phyloP scores from a whole-genome alignment of 1,140 invertebrate species.

The Drosophila seguyi region DNA sequence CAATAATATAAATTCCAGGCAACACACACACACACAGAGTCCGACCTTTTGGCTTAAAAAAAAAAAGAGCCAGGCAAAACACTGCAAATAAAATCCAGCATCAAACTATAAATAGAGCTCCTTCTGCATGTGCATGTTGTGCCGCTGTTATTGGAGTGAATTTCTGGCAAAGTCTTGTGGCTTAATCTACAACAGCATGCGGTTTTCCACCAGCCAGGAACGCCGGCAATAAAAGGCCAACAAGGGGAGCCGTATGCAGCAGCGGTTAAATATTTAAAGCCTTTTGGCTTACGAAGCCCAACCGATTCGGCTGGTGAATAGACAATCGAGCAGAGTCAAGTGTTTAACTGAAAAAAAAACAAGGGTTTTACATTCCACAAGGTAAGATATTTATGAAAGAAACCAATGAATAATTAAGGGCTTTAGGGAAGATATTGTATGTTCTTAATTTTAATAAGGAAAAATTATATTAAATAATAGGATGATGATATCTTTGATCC shows the following conservation, averaged over 20 bases:
- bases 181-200: constrained; percentile 65
- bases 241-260: constrained; percentile 36
- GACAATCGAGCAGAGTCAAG: not conserved
- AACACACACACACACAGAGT: constrained; percentile 29
- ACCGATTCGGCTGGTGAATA: constrained; percentile 3
- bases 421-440: not conserved
- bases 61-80: constrained; percentile 9
- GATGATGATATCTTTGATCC: not conserved
- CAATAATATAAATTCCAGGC: constrained; percentile 77
- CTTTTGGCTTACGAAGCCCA: constrained; percentile 15
- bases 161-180: constrained; percentile 67
- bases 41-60: constrained; percentile 34
- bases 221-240: constrained; percentile 49
- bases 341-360: constrained; percentile 2
- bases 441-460: not conserved
- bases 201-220: constrained; percentile 50
- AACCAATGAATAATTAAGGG: not conserved
- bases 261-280: constrained; percentile 51
- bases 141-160: constrained; percentile 61
- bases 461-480: not conserved
- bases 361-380: not conserved
- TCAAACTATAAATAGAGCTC: constrained; percentile 62
- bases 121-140: constrained; percentile 12
- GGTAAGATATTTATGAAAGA: constrained; percentile 16
- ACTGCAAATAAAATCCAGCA: constrained; percentile 55